A percentile compares a stretch with the other conserved stretches of the same genome.
These are phyloP conservation scores for Columbina picui DNA, from an alignment of 2,113 vertebrate species.

Conservation along the genomic window DNA sequence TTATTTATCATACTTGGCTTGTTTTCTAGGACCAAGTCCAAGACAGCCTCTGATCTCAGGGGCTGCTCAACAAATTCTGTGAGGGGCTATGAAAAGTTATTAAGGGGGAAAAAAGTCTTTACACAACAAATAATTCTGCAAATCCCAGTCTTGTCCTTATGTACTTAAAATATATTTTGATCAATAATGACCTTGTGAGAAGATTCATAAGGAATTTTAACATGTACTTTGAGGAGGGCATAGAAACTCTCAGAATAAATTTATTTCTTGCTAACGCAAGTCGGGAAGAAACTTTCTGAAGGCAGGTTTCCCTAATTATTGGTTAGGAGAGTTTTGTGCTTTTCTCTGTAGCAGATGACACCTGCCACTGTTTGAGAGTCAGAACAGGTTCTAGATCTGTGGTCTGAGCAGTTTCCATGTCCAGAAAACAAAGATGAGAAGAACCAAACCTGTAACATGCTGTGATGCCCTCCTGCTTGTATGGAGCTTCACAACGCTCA, in stretches of 20 bases:
- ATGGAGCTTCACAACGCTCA: fast-evolving
- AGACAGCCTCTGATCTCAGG: slow-evolving; percentile 45
- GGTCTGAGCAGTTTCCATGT: not conserved
- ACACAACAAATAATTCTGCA: not conserved
- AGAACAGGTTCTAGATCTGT: not conserved
- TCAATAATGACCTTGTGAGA: not conserved
- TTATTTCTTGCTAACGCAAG: not conserved
- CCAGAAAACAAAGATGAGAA: not conserved
- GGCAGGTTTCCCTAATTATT: not conserved
- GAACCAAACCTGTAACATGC: not conserved
- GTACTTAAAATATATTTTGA: not conserved
- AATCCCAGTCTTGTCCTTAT: not conserved
- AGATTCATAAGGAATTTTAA: not conserved
- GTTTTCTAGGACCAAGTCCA: slow-evolving; percentile 44
- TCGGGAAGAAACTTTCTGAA: not conserved
- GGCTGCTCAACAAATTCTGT: slow-evolving; percentile 54
- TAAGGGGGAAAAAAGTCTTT: not conserved
- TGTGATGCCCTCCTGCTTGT: fast-evolving
- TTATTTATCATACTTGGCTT: slow-evolving; percentile 68
- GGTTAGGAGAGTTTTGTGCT: not conserved
- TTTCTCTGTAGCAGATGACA: not conserved
- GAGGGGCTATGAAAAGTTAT: slow-evolving; percentile 29
- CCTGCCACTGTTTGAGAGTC: not conserved
- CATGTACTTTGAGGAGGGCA: not conserved
- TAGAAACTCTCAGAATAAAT: not conserved